Percentiles rank a stretch among this genome's conserved stretches.
Conservation (phyloP, 2,797 vertebrate species). For the Artibeus jamaicensis region DNA sequence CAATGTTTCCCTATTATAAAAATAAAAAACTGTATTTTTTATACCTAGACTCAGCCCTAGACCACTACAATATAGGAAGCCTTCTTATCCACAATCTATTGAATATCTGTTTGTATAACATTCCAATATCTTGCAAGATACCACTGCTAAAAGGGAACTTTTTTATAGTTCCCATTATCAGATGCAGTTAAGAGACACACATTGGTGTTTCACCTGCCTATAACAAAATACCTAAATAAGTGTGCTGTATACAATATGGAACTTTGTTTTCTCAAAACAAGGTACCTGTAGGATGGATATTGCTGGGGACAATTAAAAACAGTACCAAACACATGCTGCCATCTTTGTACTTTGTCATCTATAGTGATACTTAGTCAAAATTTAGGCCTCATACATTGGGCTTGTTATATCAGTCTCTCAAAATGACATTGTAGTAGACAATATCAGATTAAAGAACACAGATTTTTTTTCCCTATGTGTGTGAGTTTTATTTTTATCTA, state of each 20-base stretch:
- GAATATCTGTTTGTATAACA: not conserved
- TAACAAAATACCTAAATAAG: not conserved
- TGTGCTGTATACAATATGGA: not conserved
- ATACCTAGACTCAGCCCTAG: not conserved
- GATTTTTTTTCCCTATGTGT: not conserved
- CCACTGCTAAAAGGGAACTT: not conserved
- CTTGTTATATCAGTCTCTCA: not conserved
- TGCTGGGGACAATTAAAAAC: not conserved
- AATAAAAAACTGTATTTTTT: not conserved
- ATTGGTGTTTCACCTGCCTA: not conserved
- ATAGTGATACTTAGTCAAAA: not conserved
- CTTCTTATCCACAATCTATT: not conserved
- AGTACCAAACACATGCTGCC: not conserved
- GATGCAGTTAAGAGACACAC: not conserved
- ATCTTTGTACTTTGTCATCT: not conserved
- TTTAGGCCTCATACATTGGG: not conserved
- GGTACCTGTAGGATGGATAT: not conserved
- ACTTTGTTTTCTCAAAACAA: conserved; percentile 10
- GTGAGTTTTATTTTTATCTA: not conserved
- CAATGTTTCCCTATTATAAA: not conserved
- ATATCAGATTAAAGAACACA: not conserved
- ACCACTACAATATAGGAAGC: not conserved
- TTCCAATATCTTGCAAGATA: not conserved
- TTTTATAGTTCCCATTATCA: not conserved
- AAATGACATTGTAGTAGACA: not conserved